Evolutionary conservation across 2,113 vertebrate species (phyloP).

Genomic region (Podarcis cretensis): DNA sequence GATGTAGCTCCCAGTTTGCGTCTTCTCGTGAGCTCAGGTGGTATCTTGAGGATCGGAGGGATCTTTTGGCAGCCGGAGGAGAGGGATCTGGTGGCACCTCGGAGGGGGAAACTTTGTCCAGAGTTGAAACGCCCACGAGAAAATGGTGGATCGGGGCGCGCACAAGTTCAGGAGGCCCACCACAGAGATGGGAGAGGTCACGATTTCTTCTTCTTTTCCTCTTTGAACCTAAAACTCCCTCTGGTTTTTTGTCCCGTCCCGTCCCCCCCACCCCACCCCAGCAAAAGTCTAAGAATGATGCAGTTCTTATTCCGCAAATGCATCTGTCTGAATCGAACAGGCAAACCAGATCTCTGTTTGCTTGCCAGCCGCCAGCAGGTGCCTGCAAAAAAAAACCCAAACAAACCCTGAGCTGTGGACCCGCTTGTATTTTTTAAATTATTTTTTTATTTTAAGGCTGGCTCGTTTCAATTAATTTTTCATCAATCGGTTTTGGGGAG

Average conservation of each 20-base stretch:
- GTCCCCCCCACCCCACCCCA: no score
- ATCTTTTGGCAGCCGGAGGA: slow-evolving; percentile 14
- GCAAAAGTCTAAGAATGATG: not conserved
- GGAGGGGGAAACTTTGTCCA: not conserved
- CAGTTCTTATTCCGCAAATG: slow-evolving; percentile 14
- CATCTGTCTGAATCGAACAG: slow-evolving; percentile 5
- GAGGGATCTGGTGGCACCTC: slow-evolving; percentile 9
- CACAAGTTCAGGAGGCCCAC: not conserved
- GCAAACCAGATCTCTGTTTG: not conserved
- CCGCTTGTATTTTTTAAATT: not conserved
- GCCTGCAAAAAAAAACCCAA: not conserved
- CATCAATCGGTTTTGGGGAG: slow-evolving; percentile 61
- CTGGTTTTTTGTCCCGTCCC: no score
- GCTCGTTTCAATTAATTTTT: slow-evolving; percentile 66
- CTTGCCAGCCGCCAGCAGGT: not conserved
- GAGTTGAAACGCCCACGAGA: slow-evolving; percentile 44
- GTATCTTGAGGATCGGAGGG: not conserved
- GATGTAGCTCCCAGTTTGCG: slow-evolving; percentile 33
- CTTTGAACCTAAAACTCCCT: not conserved
- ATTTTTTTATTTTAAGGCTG: slow-evolving; percentile 37
- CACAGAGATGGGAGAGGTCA: not conserved
- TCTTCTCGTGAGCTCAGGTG: slow-evolving; percentile 36
- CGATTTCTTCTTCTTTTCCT: not conserved
- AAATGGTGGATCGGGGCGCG: not conserved
- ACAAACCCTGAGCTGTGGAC: not conserved